Evolutionary conservation across 1,140 invertebrate genomes (phyloP).

Genomic region (Drosophila miranda): DNA sequence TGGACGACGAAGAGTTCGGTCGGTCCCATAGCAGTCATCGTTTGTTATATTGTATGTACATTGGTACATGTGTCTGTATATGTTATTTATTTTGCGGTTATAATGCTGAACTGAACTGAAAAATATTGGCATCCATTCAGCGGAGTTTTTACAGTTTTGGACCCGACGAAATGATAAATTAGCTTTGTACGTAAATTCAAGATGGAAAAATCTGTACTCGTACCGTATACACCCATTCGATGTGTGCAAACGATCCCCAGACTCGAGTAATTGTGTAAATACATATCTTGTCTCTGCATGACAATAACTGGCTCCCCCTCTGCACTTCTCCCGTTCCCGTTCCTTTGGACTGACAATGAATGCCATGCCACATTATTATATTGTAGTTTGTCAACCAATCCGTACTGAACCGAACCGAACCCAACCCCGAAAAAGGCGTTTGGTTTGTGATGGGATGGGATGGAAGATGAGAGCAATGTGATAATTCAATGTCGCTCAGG

Average conservation of each 20-base stretch:
- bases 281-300: constrained; percentile 77
- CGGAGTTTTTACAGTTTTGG: constrained; percentile 63
- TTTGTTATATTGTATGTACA: constrained; percentile 53
- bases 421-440: constrained; percentile 49
- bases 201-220: constrained; percentile 72
- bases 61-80: no score
- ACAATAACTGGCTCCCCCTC: constrained; percentile 57
- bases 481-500: constrained; percentile 75
- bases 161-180: constrained; percentile 64
- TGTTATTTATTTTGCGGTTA: constrained; percentile 81
- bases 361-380: constrained; percentile 68
- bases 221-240: constrained; percentile 14
- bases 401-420: constrained; percentile 13
- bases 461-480: constrained; percentile 53
- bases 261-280: constrained; percentile 70
- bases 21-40: constrained; percentile 43
- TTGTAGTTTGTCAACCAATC: constrained; percentile 74
- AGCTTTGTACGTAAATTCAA: constrained; percentile 77
- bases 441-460: constrained; percentile 4
- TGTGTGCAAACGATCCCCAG: no score
- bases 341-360: constrained; percentile 53
- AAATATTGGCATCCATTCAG: constrained; percentile 68
- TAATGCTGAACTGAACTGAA: constrained; percentile 64
- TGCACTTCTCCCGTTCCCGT: background rate
- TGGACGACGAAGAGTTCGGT: background rate